Conservation (phyloP, 2,797 vertebrate genomes). For the Sphaeramia orbicularis region DNA sequence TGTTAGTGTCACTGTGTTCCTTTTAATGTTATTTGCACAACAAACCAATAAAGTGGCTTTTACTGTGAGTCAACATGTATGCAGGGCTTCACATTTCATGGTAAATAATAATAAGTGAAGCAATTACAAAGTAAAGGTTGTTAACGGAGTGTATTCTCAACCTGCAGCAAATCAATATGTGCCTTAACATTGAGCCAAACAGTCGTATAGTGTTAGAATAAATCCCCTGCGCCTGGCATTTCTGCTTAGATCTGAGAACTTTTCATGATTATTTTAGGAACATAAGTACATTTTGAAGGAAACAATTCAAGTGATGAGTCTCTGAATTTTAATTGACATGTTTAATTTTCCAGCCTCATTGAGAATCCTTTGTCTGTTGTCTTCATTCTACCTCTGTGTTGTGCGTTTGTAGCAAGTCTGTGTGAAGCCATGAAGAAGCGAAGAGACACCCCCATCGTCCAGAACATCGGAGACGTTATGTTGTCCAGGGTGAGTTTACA, state of each 20-base stretch:
- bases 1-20: slow-evolving; percentile 9
- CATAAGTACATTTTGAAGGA: neutral
- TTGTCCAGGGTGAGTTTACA: slow-evolving; percentile 86
- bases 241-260: too few species aligned
- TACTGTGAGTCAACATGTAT: slow-evolving; percentile 12
- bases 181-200: slow-evolving; percentile 9
- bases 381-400: neutral
- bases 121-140: slow-evolving; percentile 13
- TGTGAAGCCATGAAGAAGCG: slow-evolving; percentile 93
- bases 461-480: slow-evolving; percentile 93
- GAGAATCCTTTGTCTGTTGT: neutral
- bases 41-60: neutral
- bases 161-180: slow-evolving; percentile 41
- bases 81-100: neutral
- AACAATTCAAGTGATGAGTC: too few species aligned
- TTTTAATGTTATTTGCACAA: neutral
- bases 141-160: slow-evolving; percentile 6
- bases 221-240: too few species aligned
- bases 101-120: slow-evolving; percentile 31
- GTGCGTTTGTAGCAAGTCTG: slow-evolving; percentile 85
- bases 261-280: neutral
- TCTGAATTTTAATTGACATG: neutral
- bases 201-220: neutral
- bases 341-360: neutral
- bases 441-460: slow-evolving; percentile 89